Percentiles rank a stretch among this genome's conserved stretches.
phyloP scores from a whole-genome alignment of 2,797 vertebrate genomes.

The Gymnodraco acuticeps region DNA sequence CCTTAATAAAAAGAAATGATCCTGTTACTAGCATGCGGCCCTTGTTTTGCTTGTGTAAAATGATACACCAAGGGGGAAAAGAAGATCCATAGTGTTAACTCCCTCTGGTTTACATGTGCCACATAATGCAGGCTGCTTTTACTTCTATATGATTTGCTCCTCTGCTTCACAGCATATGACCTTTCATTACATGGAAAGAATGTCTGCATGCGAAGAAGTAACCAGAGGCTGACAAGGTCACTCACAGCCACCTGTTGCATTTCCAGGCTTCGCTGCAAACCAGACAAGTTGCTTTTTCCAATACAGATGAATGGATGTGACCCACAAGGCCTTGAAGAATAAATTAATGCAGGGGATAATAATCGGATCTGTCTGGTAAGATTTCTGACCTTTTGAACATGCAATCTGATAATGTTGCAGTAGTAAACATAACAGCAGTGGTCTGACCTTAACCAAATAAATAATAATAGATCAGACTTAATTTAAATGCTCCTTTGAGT shows the following conservation, averaged over 20 bases:
- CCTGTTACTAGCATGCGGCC: constrained; percentile 56
- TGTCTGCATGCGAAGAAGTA: constrained; percentile 70
- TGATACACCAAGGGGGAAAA: neutral
- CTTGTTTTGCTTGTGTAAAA: neutral
- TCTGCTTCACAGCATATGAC: constrained; percentile 74
- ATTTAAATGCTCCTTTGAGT: neutral
- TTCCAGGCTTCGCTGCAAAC: constrained; percentile 69
- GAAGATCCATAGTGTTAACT: neutral
- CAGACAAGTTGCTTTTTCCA: constrained; percentile 69
- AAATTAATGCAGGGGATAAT: constrained; percentile 29
- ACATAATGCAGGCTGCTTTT: constrained; percentile 17
- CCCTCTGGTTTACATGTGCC: neutral
- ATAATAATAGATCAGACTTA: too few species aligned
- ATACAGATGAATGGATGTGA: constrained; percentile 55
- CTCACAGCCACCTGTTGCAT: constrained; percentile 78
- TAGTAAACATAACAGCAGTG: constrained; percentile 1
- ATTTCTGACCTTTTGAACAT: constrained; percentile 33
- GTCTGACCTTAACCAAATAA: neutral
- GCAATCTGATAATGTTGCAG: neutral
- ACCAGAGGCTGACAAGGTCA: constrained; percentile 70
- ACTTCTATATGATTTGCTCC: constrained; percentile 49
- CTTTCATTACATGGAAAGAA: constrained; percentile 83
- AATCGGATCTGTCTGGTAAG: neutral
- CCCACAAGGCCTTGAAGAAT: constrained; percentile 27
- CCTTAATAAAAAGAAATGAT: constrained; percentile 82